These are phyloP conservation scores for Euzophera pinguis DNA, from an alignment of 2,888 invertebrate species.

Conservation along the genomic window DNA sequence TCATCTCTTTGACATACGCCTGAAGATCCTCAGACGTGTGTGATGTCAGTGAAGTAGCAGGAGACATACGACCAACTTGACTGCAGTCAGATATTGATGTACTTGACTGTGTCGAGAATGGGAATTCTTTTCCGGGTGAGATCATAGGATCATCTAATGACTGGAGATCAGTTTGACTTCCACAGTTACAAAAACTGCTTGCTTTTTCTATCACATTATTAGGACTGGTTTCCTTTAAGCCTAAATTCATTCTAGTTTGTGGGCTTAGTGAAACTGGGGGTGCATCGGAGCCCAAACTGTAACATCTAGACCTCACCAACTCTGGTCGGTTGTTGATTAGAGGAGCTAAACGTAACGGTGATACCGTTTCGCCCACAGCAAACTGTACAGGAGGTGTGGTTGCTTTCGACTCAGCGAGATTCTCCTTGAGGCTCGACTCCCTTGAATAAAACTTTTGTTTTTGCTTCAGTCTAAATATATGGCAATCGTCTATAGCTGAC, in stretches of 20 bases:
- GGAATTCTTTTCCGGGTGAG: conserved; percentile 68
- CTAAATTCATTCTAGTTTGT: conserved; percentile 82
- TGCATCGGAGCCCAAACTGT: conserved; percentile 82
- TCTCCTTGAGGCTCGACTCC: conserved; percentile 68
- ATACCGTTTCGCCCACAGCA: conserved; percentile 84
- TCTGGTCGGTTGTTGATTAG: conserved; percentile 41
- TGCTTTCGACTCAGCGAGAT: conserved; percentile 55
- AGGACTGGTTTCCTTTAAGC: conserved; percentile 76
- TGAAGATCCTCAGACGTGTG: conserved; percentile 83
- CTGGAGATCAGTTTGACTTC: conserved; percentile 86
- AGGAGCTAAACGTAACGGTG: conserved; percentile 59
- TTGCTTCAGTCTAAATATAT: conserved; percentile 67
- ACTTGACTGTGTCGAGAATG: conserved; percentile 66
- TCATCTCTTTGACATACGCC: conserved; percentile 88
- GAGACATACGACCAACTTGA: conserved; percentile 77
- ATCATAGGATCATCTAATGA: conserved; percentile 81
- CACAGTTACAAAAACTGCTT: conserved; percentile 83
- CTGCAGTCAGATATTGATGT: conserved; percentile 78
- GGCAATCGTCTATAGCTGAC: conserved; percentile 82
- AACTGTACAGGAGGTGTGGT: conserved; percentile 79
- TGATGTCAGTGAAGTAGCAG: conserved; percentile 74
- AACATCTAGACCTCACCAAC: conserved; percentile 78
- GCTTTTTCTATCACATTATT: conserved; percentile 54
- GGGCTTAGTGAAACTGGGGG: conserved; percentile 80
- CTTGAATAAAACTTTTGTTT: conserved; percentile 66